These are phyloP conservation scores for Caenorhabditis plicata DNA, from an alignment of 2,888 invertebrate species.

Conservation along the genomic window DNA sequence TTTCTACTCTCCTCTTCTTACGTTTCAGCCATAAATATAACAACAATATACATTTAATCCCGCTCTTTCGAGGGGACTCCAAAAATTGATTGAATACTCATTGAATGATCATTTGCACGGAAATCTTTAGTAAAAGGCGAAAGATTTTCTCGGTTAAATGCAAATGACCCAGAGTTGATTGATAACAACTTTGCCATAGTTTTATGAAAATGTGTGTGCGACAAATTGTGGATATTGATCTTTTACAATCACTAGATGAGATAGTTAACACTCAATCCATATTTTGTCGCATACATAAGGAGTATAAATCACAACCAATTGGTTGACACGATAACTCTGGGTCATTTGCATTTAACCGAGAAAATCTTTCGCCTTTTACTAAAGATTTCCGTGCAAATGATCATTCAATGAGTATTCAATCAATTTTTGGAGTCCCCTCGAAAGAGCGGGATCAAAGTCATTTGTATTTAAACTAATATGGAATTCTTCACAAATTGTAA, in stretches of 20 bases:
- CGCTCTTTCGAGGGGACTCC: background rate
- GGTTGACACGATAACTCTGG: too few species aligned
- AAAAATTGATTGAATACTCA: background rate
- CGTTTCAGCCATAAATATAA: background rate
- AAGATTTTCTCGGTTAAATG: slow-evolving; percentile 59
- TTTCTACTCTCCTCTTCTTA: background rate
- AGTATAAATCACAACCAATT: too few species aligned
- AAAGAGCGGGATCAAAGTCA: slow-evolving; percentile 45
- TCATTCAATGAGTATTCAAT: too few species aligned
- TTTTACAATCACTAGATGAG: too few species aligned
- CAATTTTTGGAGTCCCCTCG: slow-evolving; percentile 46
- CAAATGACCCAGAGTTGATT: slow-evolving; percentile 22
- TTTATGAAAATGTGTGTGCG: too few species aligned
- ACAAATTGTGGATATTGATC: too few species aligned
- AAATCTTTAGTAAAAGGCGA: slow-evolving; percentile 65
- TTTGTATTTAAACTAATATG: too few species aligned
- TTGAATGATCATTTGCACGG: slow-evolving; percentile 46
- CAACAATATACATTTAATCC: background rate
- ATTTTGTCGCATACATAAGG: too few species aligned
- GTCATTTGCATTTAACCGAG: slow-evolving; percentile 49
- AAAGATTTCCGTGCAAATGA: slow-evolving; percentile 63
- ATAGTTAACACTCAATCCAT: too few species aligned
- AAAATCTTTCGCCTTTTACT: slow-evolving; percentile 64
- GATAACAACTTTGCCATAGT: too few species aligned
- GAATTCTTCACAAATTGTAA: too few species aligned